These are phyloP conservation scores for Bucco capensis DNA, from an alignment of 2,113 vertebrate genomes.

Conservation along the genomic window DNA sequence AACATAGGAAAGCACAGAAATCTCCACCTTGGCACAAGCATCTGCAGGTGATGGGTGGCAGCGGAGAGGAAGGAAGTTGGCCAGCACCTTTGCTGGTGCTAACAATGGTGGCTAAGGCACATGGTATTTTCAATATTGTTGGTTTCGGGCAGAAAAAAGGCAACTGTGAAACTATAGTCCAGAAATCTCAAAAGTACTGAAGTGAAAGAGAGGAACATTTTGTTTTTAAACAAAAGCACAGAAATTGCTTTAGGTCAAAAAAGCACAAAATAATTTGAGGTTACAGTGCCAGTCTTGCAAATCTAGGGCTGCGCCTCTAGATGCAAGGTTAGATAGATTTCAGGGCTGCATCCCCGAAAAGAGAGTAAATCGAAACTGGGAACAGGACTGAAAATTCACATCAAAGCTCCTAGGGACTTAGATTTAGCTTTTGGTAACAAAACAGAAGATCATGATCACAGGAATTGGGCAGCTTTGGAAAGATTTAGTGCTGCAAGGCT, in stretches of 20 bases:
- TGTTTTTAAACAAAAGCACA: background rate
- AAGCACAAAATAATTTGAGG: background rate
- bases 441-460: background rate
- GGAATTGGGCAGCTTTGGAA: background rate
- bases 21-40: background rate
- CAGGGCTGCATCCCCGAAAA: background rate
- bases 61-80: rapidly evolving
- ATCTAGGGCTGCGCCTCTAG: background rate
- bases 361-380: rapidly evolving
- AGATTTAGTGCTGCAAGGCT: background rate
- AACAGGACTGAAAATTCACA: background rate
- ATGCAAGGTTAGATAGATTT: background rate
- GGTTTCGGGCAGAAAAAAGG: background rate
- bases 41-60: background rate
- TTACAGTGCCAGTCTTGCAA: background rate
- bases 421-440: background rate
- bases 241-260: background rate
- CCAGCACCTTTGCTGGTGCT: background rate
- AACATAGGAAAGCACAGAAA: background rate
- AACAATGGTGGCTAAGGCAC: background rate
- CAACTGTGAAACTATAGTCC: background rate
- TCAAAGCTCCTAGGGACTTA: background rate
- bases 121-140: background rate
- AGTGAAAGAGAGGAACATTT: background rate
- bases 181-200: background rate